Percentiles rank a stretch among this genome's conserved stretches.
These are phyloP conservation scores for Vombatus ursinus DNA, from an alignment of 2,113 vertebrate genomes.

Conservation along the genomic window DNA sequence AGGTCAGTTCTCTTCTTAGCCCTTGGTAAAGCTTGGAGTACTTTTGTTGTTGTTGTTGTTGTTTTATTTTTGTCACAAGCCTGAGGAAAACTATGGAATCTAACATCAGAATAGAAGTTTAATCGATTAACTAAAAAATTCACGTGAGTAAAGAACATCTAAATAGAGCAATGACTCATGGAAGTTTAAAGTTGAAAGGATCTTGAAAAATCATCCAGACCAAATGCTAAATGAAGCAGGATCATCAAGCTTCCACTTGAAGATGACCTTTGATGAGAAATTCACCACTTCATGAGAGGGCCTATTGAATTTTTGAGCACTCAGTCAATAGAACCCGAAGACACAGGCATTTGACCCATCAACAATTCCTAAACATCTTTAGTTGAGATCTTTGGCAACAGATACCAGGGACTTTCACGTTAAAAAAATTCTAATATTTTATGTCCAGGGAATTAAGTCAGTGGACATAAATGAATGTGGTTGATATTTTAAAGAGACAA, in stretches of 20 bases:
- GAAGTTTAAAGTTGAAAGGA: neutral
- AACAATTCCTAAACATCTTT: neutral
- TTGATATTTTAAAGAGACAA: conserved; percentile 22
- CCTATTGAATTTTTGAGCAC: neutral
- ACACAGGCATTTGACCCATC: too few species aligned
- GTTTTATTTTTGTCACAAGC: too few species aligned
- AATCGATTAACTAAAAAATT: too few species aligned
- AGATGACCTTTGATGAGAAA: neutral
- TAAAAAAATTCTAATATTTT: neutral
- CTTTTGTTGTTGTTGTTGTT: too few species aligned
- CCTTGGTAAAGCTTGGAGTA: too few species aligned
- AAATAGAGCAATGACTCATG: neutral
- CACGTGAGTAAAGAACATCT: too few species aligned
- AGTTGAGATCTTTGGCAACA: neutral
- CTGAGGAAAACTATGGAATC: too few species aligned
- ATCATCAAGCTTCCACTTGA: neutral
- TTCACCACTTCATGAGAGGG: neutral
- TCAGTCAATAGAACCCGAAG: neutral
- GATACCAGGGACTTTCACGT: neutral
- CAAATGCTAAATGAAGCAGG: neutral
- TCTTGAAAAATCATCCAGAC: neutral
- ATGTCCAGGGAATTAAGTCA: neutral
- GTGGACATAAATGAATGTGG: neutral
- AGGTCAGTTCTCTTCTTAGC: too few species aligned
- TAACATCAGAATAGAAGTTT: too few species aligned